Percentiles rank a stretch among this genome's conserved stretches.
Evolutionary conservation across 2,113 vertebrate species (phyloP).

Genomic region (Laterallus jamaicensis): DNA sequence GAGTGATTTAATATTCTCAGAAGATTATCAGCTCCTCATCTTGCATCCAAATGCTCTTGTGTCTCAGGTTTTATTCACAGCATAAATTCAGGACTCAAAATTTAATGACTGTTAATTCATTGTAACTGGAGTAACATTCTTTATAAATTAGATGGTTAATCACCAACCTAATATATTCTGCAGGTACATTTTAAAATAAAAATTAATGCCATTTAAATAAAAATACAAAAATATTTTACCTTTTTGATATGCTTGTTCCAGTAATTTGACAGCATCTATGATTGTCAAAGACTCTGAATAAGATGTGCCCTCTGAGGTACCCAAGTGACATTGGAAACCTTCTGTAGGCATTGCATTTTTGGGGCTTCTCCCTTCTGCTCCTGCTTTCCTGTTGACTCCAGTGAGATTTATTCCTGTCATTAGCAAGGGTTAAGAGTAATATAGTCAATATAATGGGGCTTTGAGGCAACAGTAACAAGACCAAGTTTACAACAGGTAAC

Average conservation of each 20-base stretch:
- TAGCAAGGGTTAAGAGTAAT: background rate
- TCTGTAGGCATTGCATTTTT: background rate
- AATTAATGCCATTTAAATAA: background rate
- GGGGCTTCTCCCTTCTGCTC: background rate
- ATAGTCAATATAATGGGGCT: background rate
- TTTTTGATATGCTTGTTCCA: background rate
- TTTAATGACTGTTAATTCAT: background rate
- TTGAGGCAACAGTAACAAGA: background rate
- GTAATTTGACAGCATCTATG: background rate
- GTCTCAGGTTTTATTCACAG: constrained; percentile 2
- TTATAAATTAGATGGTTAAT: background rate
- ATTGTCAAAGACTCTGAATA: background rate
- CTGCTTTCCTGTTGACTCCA: background rate
- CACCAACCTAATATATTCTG: background rate
- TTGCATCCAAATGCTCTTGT: background rate
- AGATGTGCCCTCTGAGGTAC: background rate
- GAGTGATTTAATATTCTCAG: background rate
- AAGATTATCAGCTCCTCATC: background rate
- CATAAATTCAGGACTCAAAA: background rate
- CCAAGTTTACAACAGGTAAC: background rate
- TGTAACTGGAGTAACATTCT: background rate
- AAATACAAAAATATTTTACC: background rate
- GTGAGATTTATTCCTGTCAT: background rate
- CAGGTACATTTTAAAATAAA: background rate
- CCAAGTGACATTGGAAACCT: background rate